A percentile compares a stretch with the other conserved stretches of the same genome.
Evolutionary conservation across 2,888 invertebrate genomes (phyloP).

Genomic region (Timandra comae): DNA sequence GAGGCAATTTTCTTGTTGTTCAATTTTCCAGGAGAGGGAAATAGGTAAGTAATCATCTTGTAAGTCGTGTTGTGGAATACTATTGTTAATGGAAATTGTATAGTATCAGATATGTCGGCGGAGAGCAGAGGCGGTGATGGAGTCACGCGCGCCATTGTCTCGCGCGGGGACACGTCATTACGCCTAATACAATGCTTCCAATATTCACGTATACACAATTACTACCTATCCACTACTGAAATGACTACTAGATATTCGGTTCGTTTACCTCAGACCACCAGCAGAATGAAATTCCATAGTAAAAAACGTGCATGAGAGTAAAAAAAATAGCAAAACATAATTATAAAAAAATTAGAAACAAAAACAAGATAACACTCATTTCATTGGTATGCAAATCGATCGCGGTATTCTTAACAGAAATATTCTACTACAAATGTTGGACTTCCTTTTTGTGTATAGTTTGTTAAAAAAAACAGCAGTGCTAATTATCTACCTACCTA

Average conservation of each 20-base stretch:
- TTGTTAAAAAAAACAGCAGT: no score
- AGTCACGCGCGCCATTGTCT: conserved; percentile 60
- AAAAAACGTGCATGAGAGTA: no score
- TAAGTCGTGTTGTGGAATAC: conserved; percentile 33
- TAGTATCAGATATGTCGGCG: conserved; percentile 33
- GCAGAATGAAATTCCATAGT: conserved; percentile 2
- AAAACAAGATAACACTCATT: no score
- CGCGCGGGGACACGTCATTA: conserved; percentile 36
- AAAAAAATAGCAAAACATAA: no score
- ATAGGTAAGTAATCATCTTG: conserved; percentile 31
- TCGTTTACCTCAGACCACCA: conserved; percentile 9
- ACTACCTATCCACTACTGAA: conserved; percentile 34
- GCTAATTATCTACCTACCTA: no score
- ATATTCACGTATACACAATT: conserved; percentile 29
- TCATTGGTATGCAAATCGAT: no score
- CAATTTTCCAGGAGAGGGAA: conserved; percentile 35
- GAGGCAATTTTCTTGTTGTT: conserved; percentile 27
- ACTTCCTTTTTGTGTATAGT: no score
- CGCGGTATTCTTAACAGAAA: no score
- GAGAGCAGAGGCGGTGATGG: conserved; percentile 33
- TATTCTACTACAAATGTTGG: no score
- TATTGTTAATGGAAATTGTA: conserved; percentile 41
- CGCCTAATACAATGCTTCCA: conserved; percentile 34
- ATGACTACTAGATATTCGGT: conserved; percentile 29
- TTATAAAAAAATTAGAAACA: no score